These are phyloP conservation scores for Oncorhynchus tshawytscha DNA, from an alignment of 2,113 vertebrate genomes.

Conservation along the genomic window DNA sequence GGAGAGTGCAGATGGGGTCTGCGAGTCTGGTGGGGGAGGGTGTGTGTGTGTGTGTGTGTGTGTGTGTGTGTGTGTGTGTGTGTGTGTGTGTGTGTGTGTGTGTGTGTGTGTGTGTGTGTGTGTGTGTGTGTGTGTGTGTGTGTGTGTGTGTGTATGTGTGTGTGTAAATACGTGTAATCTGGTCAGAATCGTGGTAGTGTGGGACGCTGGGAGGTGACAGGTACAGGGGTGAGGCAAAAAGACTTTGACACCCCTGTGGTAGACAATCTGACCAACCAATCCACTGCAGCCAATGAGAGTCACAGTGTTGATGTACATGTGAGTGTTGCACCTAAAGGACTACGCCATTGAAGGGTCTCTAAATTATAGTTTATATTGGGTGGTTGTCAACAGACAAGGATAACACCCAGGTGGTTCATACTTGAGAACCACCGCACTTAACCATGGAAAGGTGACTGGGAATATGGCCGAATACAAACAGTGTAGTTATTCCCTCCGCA, in stretches of 20 bases:
- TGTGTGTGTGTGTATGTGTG: no score
- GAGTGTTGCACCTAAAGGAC: no score
- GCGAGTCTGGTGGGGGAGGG: conserved; percentile 37
- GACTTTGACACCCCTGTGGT: conserved; percentile 12
- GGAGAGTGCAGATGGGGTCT: conserved; percentile 93
- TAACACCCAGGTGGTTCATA: conserved; percentile 38
- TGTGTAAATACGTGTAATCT: conserved; percentile 56
- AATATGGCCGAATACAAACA: no score
- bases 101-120: no score
- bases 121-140: no score
- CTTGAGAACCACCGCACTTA: no score
- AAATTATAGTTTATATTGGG: background rate
- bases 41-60: conserved; percentile 2
- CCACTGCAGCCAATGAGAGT: conserved; percentile 2
- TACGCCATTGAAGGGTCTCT: background rate
- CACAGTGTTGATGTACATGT: background rate
- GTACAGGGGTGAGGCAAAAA: conserved; percentile 46
- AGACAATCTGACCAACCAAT: conserved; percentile 21
- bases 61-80: background rate
- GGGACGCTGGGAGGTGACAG: conserved; percentile 15
- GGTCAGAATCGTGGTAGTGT: conserved; percentile 32
- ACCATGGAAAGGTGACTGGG: no score
- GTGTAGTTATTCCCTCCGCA: no score
- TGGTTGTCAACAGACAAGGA: background rate
- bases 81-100: no score